These are phyloP conservation scores for Chaetodon auriga DNA, from an alignment of 2,113 vertebrate genomes.

Conservation along the genomic window DNA sequence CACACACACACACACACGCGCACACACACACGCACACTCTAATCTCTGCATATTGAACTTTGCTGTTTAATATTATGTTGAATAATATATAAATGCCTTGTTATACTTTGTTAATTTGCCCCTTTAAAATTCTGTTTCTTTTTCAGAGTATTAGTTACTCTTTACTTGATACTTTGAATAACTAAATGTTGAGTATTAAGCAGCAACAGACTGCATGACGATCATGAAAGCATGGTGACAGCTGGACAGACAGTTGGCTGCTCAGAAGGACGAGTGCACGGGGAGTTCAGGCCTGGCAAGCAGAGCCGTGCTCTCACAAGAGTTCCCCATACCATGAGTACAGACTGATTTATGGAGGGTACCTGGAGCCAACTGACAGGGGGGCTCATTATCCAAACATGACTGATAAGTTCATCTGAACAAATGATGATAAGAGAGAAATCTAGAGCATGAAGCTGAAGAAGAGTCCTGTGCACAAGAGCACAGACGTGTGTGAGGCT, in stretches of 20 bases:
- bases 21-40: too few relatives aligned
- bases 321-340: not conserved
- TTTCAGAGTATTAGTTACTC: not conserved
- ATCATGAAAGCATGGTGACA: conserved; percentile 42
- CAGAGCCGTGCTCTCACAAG: conserved; percentile 3
- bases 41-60: too few relatives aligned
- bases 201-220: conserved; percentile 11
- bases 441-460: not conserved
- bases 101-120: rapidly evolving
- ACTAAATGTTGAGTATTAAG: conserved; percentile 9
- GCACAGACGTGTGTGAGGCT: not conserved
- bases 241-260: conserved; percentile 51
- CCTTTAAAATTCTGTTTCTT: not conserved
- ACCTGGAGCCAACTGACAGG: conserved; percentile 40
- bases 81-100: not conserved
- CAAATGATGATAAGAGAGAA: not conserved
- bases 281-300: conserved; percentile 44
- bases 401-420: conserved; percentile 17
- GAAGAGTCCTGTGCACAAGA: not conserved
- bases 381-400: conserved; percentile 38
- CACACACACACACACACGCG: too few relatives aligned
- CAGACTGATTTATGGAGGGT: conserved; percentile 29
- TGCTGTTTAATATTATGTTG: not conserved
- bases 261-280: conserved; percentile 22
- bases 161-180: not conserved